Base-by-base conservation (phyloP, 2,113 vertebrate genomes). In the Cyanistes caeruleus region DNA sequence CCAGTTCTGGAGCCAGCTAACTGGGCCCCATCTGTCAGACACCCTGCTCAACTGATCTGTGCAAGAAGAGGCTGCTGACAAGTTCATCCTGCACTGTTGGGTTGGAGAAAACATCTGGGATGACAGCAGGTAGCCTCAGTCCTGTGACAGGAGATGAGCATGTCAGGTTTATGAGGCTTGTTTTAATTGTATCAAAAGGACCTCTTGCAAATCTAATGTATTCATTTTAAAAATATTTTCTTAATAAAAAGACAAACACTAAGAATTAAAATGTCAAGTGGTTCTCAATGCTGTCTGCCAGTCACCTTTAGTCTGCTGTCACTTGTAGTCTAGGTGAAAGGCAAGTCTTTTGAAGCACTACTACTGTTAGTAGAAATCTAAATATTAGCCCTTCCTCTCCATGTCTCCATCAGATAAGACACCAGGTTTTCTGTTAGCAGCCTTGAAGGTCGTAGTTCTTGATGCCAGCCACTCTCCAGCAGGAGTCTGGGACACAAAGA, bases 321-420 rank as follows among this genome's bases (percentile, higher is more conserved):
- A 49, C 51, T 77, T 77, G 28, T 6, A 52, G 65, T 62, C 51
- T 28, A 75, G 56, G 33, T 52, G 31, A 64, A 86, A 84, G 87
- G 76, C 2, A 0, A 75, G 28, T 39, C 83, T 84, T 95, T 76
- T 90, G 90, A 95, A 93, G 86, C 37, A 58, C 51, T 77, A 13
- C 33, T 41, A 31, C 72, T 94, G 65, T 30, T 88, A 86, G 52
- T 87, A 79, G 92, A 88, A 94, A 85, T 68, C n/a, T 75, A 96
- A 96, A 92, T 96, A 97, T 96, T 95, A 92, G 92, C 86, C 43
- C 31, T 90, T 55, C 68, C 85, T 95, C 88, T 94, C 87, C 2
- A 11, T 33, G 89, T 65, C 84, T 90, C 86, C 86, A 49, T 25
- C 90, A 68, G 51, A 19, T 15, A 92, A 86, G 79, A 77, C 67